Conservation (phyloP, 2,797 vertebrate genomes). For the Threskiornis aethiopicus region DNA sequence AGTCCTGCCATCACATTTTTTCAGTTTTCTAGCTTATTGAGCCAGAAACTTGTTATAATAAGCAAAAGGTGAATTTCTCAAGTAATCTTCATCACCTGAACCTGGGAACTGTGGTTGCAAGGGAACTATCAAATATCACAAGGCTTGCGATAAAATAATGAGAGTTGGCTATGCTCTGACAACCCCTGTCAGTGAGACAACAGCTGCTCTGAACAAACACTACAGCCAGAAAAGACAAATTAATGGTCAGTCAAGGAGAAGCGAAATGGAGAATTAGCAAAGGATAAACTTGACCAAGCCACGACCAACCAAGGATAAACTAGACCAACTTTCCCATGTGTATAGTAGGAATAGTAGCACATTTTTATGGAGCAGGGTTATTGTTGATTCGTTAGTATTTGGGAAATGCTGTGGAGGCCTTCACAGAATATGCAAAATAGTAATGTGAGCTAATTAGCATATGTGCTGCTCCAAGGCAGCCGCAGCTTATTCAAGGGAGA, state of each 20-base stretch:
- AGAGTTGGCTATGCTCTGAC: background rate
- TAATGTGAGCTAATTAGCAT: background rate
- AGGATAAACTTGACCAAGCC: background rate
- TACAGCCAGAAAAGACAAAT: background rate
- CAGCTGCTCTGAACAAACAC: background rate
- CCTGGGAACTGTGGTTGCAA: background rate
- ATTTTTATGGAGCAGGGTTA: background rate
- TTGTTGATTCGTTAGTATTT: background rate
- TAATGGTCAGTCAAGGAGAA: background rate
- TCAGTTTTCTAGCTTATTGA: background rate
- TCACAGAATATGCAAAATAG: background rate
- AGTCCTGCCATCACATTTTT: background rate
- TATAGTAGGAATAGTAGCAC: background rate
- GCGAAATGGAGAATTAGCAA: background rate
- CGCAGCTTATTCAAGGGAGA: background rate
- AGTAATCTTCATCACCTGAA: background rate
- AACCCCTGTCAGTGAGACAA: background rate
- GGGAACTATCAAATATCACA: background rate
- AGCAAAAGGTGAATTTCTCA: constrained; percentile 6
- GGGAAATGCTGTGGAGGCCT: background rate
- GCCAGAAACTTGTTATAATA: background rate
- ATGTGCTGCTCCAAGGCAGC: background rate
- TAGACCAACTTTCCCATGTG: background rate
- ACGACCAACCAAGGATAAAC: background rate
- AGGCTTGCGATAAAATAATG: background rate